A percentile compares a stretch with the other conserved stretches of the same genome.
Evolutionary conservation across 2,888 invertebrate species (phyloP).

Genomic region (Rotaria macrura): DNA sequence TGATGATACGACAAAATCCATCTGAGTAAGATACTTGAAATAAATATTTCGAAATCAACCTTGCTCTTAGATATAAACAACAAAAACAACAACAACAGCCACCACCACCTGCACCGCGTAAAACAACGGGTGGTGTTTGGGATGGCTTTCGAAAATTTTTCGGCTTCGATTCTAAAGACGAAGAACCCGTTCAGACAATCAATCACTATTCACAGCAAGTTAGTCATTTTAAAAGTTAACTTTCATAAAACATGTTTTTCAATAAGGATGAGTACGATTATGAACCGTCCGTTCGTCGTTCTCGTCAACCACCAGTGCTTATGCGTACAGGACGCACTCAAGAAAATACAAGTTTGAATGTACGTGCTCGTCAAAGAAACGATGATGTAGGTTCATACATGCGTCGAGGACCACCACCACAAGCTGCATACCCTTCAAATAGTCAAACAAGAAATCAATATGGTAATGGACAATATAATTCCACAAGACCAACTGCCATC

Average conservation of each 20-base stretch:
- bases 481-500: background rate
- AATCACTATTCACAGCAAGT: background rate
- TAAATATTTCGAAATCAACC: background rate
- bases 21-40: background rate
- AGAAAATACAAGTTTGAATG: background rate
- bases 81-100: background rate
- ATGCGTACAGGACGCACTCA: conserved; percentile 10
- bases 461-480: background rate
- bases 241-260: background rate
- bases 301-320: background rate
- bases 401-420: background rate
- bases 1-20: background rate
- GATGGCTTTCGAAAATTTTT: background rate
- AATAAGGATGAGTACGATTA: background rate
- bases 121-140: background rate
- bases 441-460: background rate
- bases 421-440: background rate
- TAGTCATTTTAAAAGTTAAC: background rate
- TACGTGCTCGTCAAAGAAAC: background rate
- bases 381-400: background rate
- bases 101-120: background rate
- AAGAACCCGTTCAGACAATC: background rate
- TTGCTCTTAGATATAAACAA: background rate
- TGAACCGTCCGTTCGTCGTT: background rate
- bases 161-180: background rate